Conservation (phyloP, 2,888 invertebrate genomes). For the Aphodius granarius region DNA sequence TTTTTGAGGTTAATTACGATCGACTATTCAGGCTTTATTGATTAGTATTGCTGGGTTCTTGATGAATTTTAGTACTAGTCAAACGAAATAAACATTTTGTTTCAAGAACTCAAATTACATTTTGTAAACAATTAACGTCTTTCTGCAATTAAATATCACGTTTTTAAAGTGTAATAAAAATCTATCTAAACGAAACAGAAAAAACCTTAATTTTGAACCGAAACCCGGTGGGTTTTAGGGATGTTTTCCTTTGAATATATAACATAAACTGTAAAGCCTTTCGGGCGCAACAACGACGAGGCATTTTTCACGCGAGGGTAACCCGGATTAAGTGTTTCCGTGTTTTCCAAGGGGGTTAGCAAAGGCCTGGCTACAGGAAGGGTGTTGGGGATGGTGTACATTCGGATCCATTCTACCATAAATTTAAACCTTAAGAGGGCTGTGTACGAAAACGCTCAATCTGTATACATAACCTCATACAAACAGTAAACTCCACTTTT, state of each 20-base stretch:
- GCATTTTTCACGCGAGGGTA: conserved; percentile 27
- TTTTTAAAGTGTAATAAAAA: no score
- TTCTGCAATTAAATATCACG: no score
- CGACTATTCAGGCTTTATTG: not conserved
- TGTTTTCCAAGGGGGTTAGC: not conserved
- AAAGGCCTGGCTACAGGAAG: not conserved
- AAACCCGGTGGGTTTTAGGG: no score
- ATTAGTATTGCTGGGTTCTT: not conserved
- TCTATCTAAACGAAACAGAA: no score
- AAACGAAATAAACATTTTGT: no score
- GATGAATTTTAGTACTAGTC: not conserved
- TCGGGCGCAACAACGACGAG: not conserved
- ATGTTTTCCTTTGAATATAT: not conserved
- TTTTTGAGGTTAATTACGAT: not conserved
- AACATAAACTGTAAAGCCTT: not conserved
- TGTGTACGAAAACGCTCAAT: not conserved
- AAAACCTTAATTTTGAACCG: no score
- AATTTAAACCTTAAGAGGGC: not conserved
- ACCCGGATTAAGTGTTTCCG: conserved; percentile 28
- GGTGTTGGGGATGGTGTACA: not conserved
- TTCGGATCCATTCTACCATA: not conserved
- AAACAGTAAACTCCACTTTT: not conserved
- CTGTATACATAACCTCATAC: not conserved
- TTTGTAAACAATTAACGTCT: no score
- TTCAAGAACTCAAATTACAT: no score